phyloP scores from a whole-genome alignment of 2,888 invertebrate genomes.

The Drosophila heteroneura region DNA sequence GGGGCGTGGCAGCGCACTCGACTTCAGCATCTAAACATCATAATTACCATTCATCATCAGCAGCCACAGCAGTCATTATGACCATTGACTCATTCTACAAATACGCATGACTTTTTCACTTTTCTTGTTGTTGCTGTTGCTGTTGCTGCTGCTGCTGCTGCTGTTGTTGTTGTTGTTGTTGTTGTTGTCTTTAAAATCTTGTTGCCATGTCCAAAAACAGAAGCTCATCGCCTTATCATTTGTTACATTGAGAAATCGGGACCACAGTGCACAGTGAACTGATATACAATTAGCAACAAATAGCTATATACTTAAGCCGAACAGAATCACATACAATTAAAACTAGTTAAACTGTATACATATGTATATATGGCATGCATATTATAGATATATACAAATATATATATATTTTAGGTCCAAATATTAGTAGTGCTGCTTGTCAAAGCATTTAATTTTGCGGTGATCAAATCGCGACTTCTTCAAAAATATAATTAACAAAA shows the following conservation, averaged over 20 bases:
- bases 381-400: neutral
- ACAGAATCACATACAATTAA: neutral
- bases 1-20: conserved; percentile 60
- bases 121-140: conserved; percentile 14
- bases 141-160: conserved; percentile 16
- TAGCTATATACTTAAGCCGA: neutral
- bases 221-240: conserved; percentile 16
- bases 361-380: neutral
- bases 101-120: conserved; percentile 55
- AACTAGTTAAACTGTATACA: neutral
- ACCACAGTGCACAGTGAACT: conserved; percentile 40
- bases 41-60: conserved; percentile 12
- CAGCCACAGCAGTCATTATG: conserved; percentile 22
- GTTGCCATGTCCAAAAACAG: conserved; percentile 53
- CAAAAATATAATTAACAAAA: neutral
- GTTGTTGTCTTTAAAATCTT: conserved; percentile 50
- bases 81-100: conserved; percentile 49
- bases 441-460: neutral
- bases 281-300: neutral
- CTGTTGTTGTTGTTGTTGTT: conserved; percentile 11
- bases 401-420: neutral
- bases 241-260: conserved; percentile 53
- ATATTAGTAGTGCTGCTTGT: no score
- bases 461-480: neutral
- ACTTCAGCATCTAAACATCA: conserved; percentile 39